Percentiles rank a stretch among this genome's conserved stretches.
Evolutionary conservation across 2,888 invertebrate species (phyloP).

Genomic region (Campoletis raptor): DNA sequence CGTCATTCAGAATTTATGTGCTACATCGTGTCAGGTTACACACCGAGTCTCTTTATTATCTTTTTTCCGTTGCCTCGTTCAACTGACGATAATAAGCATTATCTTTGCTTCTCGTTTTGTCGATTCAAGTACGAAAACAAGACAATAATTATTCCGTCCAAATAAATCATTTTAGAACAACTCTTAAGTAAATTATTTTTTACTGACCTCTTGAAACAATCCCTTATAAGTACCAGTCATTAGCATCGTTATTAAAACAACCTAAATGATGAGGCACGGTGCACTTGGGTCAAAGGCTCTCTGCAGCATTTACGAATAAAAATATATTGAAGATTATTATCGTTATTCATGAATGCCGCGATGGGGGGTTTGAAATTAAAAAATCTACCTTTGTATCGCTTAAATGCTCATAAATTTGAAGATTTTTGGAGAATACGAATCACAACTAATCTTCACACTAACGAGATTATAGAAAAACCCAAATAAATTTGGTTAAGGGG

Average conservation of each 20-base stretch:
- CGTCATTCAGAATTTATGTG: slow-evolving; percentile 74
- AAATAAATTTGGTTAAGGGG: slow-evolving; percentile 44
- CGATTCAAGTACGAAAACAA: slow-evolving; percentile 50
- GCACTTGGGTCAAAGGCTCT: background rate
- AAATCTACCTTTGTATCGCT: slow-evolving; percentile 7
- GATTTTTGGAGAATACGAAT: slow-evolving; percentile 8
- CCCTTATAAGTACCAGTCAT: slow-evolving; percentile 52
- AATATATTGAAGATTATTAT: slow-evolving; percentile 25
- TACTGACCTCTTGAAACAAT: slow-evolving; percentile 36
- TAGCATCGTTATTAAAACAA: slow-evolving; percentile 50
- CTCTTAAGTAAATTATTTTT: slow-evolving; percentile 32
- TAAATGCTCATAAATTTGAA: slow-evolving; percentile 28
- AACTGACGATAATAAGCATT: slow-evolving; percentile 67
- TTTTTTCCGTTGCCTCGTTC: slow-evolving; percentile 38
- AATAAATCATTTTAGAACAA: slow-evolving; percentile 43
- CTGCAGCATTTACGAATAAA: slow-evolving; percentile 25
- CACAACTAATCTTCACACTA: background rate
- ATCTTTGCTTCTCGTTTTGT: slow-evolving; percentile 36
- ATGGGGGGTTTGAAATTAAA: slow-evolving; percentile 23
- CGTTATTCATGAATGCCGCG: slow-evolving; percentile 16
- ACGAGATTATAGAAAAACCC: slow-evolving; percentile 11
- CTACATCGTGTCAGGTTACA: slow-evolving; percentile 71
- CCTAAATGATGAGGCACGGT: slow-evolving; percentile 35
- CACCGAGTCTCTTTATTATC: slow-evolving; percentile 47
- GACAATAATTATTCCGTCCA: slow-evolving; percentile 43